phyloP scores from a whole-genome alignment of 2,113 vertebrate species.

The Chascanopsetta lugubris region DNA sequence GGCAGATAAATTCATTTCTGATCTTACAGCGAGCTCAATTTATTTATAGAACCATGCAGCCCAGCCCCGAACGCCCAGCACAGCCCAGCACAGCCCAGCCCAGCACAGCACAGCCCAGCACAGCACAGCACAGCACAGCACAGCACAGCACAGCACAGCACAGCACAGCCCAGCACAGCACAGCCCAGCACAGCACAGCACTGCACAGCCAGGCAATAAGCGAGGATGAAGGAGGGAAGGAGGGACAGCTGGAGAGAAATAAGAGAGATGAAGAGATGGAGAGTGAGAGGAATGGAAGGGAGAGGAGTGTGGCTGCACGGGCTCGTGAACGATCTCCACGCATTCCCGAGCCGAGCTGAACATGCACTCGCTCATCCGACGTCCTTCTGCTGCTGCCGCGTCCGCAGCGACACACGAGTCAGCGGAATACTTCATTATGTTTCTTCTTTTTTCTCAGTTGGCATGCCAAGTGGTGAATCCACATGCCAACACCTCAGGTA shows the following conservation, averaged over 20 bases:
- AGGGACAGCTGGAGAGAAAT: constrained; percentile 59
- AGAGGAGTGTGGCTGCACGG: constrained; percentile 29
- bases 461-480: too few relatives aligned
- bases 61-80: too few relatives aligned
- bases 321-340: constrained; percentile 18
- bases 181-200: too few relatives aligned
- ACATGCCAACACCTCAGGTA: too few relatives aligned
- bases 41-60: constrained; percentile 65
- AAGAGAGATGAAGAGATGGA: constrained; percentile 51
- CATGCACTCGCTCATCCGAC: too few relatives aligned
- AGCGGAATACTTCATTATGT: background rate
- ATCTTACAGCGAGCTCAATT: constrained; percentile 68
- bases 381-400: too few relatives aligned
- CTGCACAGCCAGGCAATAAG: constrained; percentile 38
- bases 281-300: constrained; percentile 47
- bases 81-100: too few relatives aligned
- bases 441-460: background rate
- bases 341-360: too few relatives aligned
- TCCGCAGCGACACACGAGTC: background rate
- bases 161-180: too few relatives aligned
- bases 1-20: constrained; percentile 73
- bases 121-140: too few relatives aligned
- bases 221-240: constrained; percentile 48
- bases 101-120: too few relatives aligned
- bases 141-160: too few relatives aligned